Percentiles rank a stretch among this genome's conserved stretches.
These are phyloP conservation scores for Tetragonula carbonaria DNA, from an alignment of 2,888 invertebrate genomes.

Conservation along the genomic window DNA sequence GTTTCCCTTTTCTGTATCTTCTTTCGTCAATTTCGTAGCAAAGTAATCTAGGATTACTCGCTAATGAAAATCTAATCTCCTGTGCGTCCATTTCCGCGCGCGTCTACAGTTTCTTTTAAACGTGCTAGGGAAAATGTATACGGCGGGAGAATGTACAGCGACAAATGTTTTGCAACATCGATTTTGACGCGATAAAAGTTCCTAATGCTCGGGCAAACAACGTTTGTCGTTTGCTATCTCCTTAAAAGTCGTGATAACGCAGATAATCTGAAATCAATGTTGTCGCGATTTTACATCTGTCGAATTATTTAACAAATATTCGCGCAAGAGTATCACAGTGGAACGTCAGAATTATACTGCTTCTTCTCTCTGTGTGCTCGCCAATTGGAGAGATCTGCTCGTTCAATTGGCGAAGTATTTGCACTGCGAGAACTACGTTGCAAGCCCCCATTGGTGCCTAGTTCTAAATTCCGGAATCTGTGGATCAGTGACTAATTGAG, in stretches of 20 bases:
- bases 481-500: slow-evolving; percentile 65
- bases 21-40: background rate
- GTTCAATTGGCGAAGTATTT: slow-evolving; percentile 31
- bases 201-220: too few species aligned
- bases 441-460: slow-evolving; percentile 12
- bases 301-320: background rate
- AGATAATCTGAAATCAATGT: background rate
- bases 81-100: too few species aligned
- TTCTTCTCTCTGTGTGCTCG: slow-evolving; percentile 1
- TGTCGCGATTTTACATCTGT: background rate
- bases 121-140: background rate
- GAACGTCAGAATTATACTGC: slow-evolving; percentile 2
- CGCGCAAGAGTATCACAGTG: background rate
- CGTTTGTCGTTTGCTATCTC: too few species aligned
- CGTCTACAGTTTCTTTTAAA: background rate
- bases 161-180: too few species aligned
- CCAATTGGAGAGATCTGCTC: slow-evolving; percentile 22
- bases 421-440: slow-evolving; percentile 4
- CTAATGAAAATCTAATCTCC: background rate
- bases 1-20: background rate
- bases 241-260: too few species aligned
- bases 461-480: slow-evolving; percentile 58
- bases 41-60: slow-evolving; percentile 1
- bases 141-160: background rate
- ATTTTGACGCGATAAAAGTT: too few species aligned